Evolutionary conservation across 1,140 invertebrate genomes (phyloP), one percentile per base, ranked within the genome.

Genomic region (Drosophila sproati): DNA sequence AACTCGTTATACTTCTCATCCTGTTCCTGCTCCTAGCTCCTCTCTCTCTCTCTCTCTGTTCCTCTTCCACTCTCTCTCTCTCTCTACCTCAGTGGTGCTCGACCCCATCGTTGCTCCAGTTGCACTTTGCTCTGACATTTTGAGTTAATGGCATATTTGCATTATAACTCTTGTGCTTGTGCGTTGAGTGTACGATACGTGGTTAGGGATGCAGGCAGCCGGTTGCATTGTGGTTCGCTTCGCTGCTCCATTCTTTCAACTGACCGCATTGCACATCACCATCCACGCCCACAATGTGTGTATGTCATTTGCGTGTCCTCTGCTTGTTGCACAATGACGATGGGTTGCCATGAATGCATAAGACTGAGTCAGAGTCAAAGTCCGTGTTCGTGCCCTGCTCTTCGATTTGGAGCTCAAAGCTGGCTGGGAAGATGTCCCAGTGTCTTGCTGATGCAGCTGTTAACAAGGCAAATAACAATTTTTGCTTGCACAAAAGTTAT

Each of bases 131-230:
- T 80, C 80, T 88, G 83, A 88, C 83, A 83, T 88, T 88, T 78
- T 88, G 69, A 88, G 83, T 83, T 88, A 80, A 88, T 88, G 83
- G 80, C 83, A 88, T 80, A 88, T 88, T 88, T 88, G 80, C 83
- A 88, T 88, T 88, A 88, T 88, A 70, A 71, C 63, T 82, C 75
- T 57, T 61, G 45, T 71, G 66, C 64, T 55, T 63, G 43, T 48
- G 68, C 45, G 37, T 62, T 55, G 57, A 62, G 28, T 48, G 28
- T 48, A 50, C 34, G 39, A 10, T 5, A 32, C 20, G 41, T 55
- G 28, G 43, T 10, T 12, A 55, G 34, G 7, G 12, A 37, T 12
- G 59, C 51, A 10, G 39, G 39, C 37, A 39, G 8, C 8, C 39
- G 8, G 39, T n/a, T 52, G 8, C 20, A 41, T 6, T 43, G 4